Base-by-base conservation (phyloP, 2,888 invertebrate species). In the Agrilus cyanescens region DNA sequence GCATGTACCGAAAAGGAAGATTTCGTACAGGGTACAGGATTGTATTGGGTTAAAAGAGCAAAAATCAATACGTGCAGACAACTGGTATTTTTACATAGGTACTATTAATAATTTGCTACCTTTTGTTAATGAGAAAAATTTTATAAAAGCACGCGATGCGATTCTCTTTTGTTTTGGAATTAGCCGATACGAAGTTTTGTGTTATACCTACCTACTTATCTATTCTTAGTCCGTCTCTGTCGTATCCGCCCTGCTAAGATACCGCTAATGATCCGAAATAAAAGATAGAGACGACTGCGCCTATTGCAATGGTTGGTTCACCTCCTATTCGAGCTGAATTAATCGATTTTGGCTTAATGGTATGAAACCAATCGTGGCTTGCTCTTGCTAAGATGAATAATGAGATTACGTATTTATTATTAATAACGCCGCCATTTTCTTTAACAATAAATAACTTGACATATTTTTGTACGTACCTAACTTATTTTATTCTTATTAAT, bases 201-300 rank as follows among this genome's bases (percentile, higher is more conserved):
- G 12, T 16, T 36, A 35, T n/a, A n/a, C n/a, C n/a, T n/a, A n/a
- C n/a, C n/a, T n/a, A n/a, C n/a, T n/a, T n/a, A n/a, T n/a, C n/a
- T n/a, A 34, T 44, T 14, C 29, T n/a, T 13, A 50, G 46, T 49
- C 48, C 55, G 52, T 45, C 44, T 49, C 58, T 58, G 56, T 29
- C 40, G 36, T 50, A 52, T 48, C 53, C 53, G 49, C 52, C 57
- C 57, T 51, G 56, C 56, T 52, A 54, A 50, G 57, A 54, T 57
- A 58, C 57, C 57, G 58, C 59, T 60, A 60, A 58, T 57, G 59
- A 57, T 58, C 55, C 53, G 54, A 57, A 57, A 57, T 57, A 54
- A 49, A 47, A 52, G 54, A 56, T 54, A 54, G 52, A 49, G 49
- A 51, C 50, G 49, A 51, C 49, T 47, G 52, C 49, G 25, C 25